phyloP scores from a whole-genome alignment of 2,113 vertebrate genomes.

The Fregata magnificens region DNA sequence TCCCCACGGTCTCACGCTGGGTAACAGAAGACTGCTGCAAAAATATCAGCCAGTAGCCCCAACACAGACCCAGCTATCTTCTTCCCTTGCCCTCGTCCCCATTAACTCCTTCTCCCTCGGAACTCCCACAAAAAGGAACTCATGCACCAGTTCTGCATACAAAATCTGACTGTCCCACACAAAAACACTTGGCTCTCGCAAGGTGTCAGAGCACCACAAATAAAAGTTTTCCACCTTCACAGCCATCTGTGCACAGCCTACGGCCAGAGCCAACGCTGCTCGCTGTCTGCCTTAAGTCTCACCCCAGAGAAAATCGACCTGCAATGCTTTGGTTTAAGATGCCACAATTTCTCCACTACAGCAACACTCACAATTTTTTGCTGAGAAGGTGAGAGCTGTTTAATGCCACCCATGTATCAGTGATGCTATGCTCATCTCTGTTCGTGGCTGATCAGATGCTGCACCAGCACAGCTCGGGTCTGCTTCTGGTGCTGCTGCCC shows the following conservation, averaged over 20 bases:
- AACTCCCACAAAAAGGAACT: not conserved
- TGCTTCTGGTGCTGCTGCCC: not conserved
- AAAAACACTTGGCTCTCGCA: not conserved
- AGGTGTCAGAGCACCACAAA: not conserved
- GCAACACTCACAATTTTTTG: not conserved
- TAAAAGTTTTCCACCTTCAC: not conserved
- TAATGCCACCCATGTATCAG: too few species aligned
- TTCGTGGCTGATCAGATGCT: accelerated
- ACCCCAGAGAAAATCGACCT: not conserved
- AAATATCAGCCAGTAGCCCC: slow-evolving; percentile 41
- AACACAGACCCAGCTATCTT: not conserved
- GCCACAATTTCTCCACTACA: not conserved
- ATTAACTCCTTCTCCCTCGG: not conserved
- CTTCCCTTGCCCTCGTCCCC: not conserved
- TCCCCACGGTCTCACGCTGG: not conserved
- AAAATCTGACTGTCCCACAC: not conserved
- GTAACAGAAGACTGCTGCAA: slow-evolving; percentile 41
- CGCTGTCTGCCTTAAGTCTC: accelerated
- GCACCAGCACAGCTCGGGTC: not conserved
- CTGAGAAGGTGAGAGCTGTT: not conserved
- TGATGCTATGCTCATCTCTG: accelerated
- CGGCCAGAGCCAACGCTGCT: not conserved
- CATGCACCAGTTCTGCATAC: not conserved
- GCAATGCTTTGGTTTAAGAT: not conserved
- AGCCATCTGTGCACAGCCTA: not conserved